Percentiles rank a stretch among this genome's conserved stretches.
These are phyloP conservation scores for Gallinago stenura DNA, from an alignment of 2,797 vertebrate species.

Conservation along the genomic window DNA sequence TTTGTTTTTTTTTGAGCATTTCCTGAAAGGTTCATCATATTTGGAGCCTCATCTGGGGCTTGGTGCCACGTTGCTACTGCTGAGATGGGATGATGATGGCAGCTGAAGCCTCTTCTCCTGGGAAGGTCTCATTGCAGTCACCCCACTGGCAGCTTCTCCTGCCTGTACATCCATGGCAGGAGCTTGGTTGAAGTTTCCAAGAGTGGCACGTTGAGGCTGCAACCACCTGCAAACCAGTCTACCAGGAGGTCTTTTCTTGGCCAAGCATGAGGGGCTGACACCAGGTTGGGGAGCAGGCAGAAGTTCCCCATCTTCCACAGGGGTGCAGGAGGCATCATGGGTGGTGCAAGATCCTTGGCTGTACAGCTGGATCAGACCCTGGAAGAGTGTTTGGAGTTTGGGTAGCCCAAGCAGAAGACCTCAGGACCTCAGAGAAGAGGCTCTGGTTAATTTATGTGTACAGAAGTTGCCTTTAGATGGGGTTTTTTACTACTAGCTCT, in stretches of 20 bases:
- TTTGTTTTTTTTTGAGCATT: rapidly evolving
- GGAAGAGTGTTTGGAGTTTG: background rate
- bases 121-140: background rate
- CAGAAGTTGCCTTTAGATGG: background rate
- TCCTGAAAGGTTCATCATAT: background rate
- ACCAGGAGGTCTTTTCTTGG: background rate
- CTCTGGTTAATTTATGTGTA: background rate
- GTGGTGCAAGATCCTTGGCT: background rate
- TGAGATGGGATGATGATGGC: background rate
- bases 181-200: background rate
- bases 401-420: background rate
- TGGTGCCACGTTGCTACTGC: background rate
- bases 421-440: background rate
- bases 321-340: background rate
- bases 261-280: background rate
- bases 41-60: background rate
- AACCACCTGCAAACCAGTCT: background rate
- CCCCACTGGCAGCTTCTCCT: background rate
- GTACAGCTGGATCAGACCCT: background rate
- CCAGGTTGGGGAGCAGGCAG: background rate
- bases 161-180: background rate
- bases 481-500: background rate
- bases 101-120: background rate
- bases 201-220: background rate
- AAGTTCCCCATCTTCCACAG: background rate